Base-by-base conservation (phyloP, 30 jellyfish, hydroid and myxozoan species). In the Euphysa ruthae region DNA sequence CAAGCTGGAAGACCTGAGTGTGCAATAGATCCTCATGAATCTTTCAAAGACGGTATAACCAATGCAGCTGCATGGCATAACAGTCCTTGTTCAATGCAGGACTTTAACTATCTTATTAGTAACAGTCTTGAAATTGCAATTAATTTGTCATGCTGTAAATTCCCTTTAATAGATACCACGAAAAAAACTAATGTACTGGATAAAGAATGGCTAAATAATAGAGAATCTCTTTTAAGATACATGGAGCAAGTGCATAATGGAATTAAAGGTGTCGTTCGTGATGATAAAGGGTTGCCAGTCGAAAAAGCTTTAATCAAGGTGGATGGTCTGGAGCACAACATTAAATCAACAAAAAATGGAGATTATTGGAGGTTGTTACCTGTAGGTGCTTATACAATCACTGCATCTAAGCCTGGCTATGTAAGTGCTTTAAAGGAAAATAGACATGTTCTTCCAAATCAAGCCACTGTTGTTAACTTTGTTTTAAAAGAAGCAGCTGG, bases 11-110 rank as follows among this genome's bases (percentile, higher is more conserved):
- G 79, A 31, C 98, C 98, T 16, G 43, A 78, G 10, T 90, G 98
- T 58, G 62, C 85, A 16, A 20, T 23, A 0, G 87, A 78, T n/a
- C 85, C 77, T 26, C 79, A 89, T 27, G 95, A 82, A 56, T 56
- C 61, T 4, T 79, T 92, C 64, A 62, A 70, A 14, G 62, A 78
- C 38, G 99, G 99, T 33, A 81, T 92, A 20, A 92, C 99, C 21
- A 92, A 92, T 84, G 99, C 96, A 46, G 99, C 99, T n/a, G 73
- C 32, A 58, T 92, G 99, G 99, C 84, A 92, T 66, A 92, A 83
- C 71, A 96, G 83, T 7, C 95, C 99, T 19, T 94, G 96, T 15
- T 96, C 96, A 27, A 92, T 92, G 99, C 97, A 92, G 49, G 99
- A 92, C 57, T 92, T 92, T 79, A 92, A 92, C 56, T 92, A 92